Evolutionary conservation across 2,888 invertebrate genomes (phyloP), one percentile per base, ranked within the genome.

Genomic region (Oithona nana): DNA sequence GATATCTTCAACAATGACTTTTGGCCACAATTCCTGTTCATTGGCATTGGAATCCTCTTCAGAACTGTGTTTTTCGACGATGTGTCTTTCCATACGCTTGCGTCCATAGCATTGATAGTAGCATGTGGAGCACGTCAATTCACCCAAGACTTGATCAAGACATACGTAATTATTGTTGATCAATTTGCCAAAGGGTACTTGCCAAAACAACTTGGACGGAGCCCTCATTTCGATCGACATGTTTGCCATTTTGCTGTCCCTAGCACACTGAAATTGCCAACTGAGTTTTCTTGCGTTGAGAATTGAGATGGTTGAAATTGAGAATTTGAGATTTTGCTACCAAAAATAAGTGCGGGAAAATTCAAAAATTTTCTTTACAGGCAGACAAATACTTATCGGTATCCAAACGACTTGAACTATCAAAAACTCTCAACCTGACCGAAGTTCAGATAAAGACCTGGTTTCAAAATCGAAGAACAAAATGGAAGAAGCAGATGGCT

Each of bases 381-480:
- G 78, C 85, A 61, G 94, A 95, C 76, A 94, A 95, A 73, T 95
- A 95, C 73, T 78, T 95, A 62, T 93, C 92, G 73, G 94, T 95
- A 0, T 89, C 87, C 69, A 95, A 94, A 73, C 78, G 95, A 61
- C 85, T 92, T 83, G 92, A 94, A 69, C 76, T 95, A 3, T 92
- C 93, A 0, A 88, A 89, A 72, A 83, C 84, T 0, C 74, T 95
- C 31, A 85, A 82, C 67, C 77, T 94, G 54, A 92, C 92, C 0
- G 93, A 94, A 75, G 92, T 92, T 0, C 93, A 94, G 75, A 92
- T 94, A 67, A 94, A 94, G 73, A 93, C 93, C 0, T 93, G 93
- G 93, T 93, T 93, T 72, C 90, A 92, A 74, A 92, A 94, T 71
- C 79, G 94, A 64, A 78, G 94, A 65, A 95, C 94, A 0, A 94